Evolutionary conservation across 2,113 vertebrate genomes (phyloP).

Genomic region (Aleadryas rufinucha): DNA sequence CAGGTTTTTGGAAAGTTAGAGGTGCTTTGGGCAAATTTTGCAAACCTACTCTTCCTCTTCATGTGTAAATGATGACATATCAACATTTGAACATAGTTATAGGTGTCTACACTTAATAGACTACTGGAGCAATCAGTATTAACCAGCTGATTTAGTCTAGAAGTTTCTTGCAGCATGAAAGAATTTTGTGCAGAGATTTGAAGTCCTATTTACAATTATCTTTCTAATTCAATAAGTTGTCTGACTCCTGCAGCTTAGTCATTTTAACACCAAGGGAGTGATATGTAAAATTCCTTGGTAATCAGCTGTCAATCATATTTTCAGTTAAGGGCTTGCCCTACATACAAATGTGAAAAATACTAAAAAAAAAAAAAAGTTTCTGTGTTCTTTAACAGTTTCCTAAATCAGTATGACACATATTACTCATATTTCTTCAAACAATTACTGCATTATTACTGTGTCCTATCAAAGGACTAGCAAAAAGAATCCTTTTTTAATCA

Average conservation of each 20-base stretch:
- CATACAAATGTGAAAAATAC: background rate
- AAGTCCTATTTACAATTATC: background rate
- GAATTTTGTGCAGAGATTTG: background rate
- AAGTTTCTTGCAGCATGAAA: background rate
- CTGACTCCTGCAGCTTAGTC: background rate
- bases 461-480: slow-evolving; percentile 49
- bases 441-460: slow-evolving; percentile 43
- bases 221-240: background rate
- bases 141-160: background rate
- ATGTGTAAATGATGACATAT: background rate
- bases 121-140: background rate
- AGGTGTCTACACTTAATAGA: background rate
- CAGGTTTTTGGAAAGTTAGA: background rate
- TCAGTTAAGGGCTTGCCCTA: background rate
- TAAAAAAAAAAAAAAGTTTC: background rate
- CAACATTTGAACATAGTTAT: background rate
- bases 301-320: background rate
- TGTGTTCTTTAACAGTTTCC: background rate
- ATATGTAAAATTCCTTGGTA: background rate
- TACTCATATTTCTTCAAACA: slow-evolving; percentile 43
- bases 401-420: slow-evolving; percentile 30
- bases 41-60: background rate
- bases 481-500: slow-evolving; percentile 31
- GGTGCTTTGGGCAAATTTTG: background rate
- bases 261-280: background rate